These are phyloP conservation scores for Tamias sibiricus DNA, from an alignment of 2,113 vertebrate species.

Conservation along the genomic window DNA sequence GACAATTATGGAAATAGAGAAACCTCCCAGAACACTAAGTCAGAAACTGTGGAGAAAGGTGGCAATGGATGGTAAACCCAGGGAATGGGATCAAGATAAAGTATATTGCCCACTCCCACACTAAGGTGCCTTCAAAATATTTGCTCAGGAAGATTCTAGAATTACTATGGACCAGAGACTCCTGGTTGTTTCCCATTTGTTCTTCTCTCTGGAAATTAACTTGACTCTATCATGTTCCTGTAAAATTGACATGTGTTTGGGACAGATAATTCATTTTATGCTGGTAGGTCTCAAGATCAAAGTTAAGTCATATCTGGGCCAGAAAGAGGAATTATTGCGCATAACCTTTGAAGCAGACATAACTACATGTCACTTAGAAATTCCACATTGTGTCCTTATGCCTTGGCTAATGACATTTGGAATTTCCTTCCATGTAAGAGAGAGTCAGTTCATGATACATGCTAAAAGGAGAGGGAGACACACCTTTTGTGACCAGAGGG, in stretches of 20 bases:
- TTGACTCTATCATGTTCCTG: not conserved
- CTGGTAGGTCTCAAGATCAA: not conserved
- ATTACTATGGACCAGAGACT: not conserved
- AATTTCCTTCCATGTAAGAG: not conserved
- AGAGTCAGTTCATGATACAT: not conserved
- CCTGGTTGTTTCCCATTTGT: not conserved
- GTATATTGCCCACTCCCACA: too few relatives aligned
- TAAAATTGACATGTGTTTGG: not conserved
- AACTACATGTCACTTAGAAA: not conserved
- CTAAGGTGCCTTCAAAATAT: not conserved
- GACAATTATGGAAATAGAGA: not conserved
- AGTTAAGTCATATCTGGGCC: not conserved
- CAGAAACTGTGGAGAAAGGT: not conserved
- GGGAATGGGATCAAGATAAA: not conserved
- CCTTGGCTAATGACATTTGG: not conserved
- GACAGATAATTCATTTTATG: not conserved
- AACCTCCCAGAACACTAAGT: not conserved
- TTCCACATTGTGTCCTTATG: fast-evolving
- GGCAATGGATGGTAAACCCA: not conserved
- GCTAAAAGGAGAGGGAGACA: not conserved
- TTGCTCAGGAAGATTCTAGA: not conserved
- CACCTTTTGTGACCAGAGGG: not conserved
- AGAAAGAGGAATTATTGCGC: not conserved
- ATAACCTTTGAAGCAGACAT: not conserved
- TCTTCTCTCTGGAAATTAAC: not conserved